Evolutionary conservation across 2,113 vertebrate species (phyloP), one percentile per base, ranked within the genome.

Genomic region (Campylomormyrus tamandua): DNA sequence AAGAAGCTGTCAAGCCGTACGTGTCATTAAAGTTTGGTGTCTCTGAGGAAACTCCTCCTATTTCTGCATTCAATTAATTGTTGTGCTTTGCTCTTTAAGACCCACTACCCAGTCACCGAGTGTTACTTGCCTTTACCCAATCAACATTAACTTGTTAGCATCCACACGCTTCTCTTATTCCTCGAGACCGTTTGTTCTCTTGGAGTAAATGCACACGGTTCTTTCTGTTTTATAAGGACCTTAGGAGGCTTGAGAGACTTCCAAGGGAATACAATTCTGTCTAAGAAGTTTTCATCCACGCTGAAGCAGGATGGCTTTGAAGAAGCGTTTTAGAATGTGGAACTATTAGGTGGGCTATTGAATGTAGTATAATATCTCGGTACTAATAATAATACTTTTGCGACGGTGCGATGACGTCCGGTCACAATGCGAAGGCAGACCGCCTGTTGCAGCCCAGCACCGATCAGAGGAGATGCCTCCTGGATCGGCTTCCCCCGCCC

Each of bases 141-240:
- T 96, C 95, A 95, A 95, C 95, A 96, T 94, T 93, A 96, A 96
- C 95, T 96, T 93, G 95, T 96, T 96, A 96, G 95, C 95, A 93
- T 92, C 90, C 89, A 92, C 94, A 93, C 93, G 92, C 92, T 92
- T 93, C 89, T 93, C 89, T 86, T 92, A 87, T 88, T 92, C 90
- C 92, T 66, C 53, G 89, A 91, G 92, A 94, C 92, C 90, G 91
- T 91, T 92, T 93, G 92, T 92, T 91, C 91, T 92, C 92, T 90
- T n/a, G 92, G 91, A 94, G 93, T 93, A 92, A 93, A 92, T 91
- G 93, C 31, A 31, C 93, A 91, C 92, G 92, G 88, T 88, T 62
- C 90, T 85, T 92, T 90, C 88, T 45, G 89, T 93, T 94, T 93
- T 90, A 89, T 90, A 92, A 93, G 95, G 93, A 92, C 94, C 94